Evolutionary conservation across 2,797 vertebrate genomes (phyloP), one percentile per base, ranked within the genome.

Genomic region (Delichon dasypus): DNA sequence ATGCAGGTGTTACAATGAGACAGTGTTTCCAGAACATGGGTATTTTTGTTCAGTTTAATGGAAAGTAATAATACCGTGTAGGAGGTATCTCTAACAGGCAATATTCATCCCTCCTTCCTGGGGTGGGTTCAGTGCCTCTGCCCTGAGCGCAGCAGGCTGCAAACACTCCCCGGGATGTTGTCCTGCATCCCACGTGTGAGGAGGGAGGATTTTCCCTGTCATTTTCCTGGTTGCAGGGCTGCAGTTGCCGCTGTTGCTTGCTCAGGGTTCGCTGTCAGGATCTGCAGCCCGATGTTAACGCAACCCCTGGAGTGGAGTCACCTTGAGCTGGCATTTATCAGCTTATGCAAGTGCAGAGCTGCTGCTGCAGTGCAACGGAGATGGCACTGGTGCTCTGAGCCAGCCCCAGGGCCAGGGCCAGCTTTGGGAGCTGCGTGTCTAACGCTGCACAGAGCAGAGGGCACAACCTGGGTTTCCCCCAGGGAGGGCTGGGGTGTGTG

Each of bases 261-360:
- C 89, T 91, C 48, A 48, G 81, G 75, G 85, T 77, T 55, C 54
- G 10, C 87, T 80, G 73, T 27, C 66, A 88, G 83, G 91, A 83
- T 95, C 60, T 96, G 80, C 80, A 95, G 80, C 86, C 91, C 80
- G 91, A 44, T 95, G 95, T 85, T 96, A 82, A 96, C 89, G 91
- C 79, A 83, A 88, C 88, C 93, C 91, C 48, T 57, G 74, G 57
- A 96, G 90, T n/a, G 89, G 87, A 96, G 95, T 97, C 97, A 97
- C 97, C 95, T 97, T 97, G 96, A 83, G 93, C 90, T 96, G 44
- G 22, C 88, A 78, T 96, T 96, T 96, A 67, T 90, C 90, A 94
- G 88, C 94, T 97, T 96, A 92, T 96, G 66, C 96, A 96, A 97
- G 95, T 76, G 73, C 84, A 95, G 80, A 88, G 96, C 94, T 95